Conservation (phyloP, 2,113 vertebrate species). For the Ivindomyrus marchei region DNA sequence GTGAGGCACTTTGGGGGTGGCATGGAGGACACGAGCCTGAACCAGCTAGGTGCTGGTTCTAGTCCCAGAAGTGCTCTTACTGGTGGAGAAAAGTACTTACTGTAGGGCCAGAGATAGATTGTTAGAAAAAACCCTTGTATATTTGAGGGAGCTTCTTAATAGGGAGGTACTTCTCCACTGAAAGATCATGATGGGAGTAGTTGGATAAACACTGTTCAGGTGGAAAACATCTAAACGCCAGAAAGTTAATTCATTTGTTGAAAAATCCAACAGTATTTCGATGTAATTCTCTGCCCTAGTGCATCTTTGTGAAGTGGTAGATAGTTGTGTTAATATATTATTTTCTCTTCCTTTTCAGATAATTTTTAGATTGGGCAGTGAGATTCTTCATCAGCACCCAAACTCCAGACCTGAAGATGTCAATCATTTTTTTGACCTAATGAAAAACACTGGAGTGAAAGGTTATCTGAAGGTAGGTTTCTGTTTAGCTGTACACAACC, state of each 20-base stretch:
- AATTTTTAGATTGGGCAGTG: conserved; percentile 75
- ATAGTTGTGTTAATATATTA: neutral
- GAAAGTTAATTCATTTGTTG: neutral
- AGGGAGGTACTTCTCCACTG: neutral
- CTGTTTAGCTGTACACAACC: neutral
- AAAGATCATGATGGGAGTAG: neutral
- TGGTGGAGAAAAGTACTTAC: neutral
- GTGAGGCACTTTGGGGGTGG: conserved; percentile 42
- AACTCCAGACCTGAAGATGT: conserved; percentile 64
- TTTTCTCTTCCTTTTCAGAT: conserved; percentile 50
- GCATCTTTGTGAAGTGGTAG: neutral
- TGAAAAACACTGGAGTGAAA: conserved; percentile 76
- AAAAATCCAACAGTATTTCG: neutral
- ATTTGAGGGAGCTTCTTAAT: neutral
- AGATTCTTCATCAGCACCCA: conserved; percentile 78
- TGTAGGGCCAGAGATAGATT: neutral
- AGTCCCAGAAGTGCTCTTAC: neutral
- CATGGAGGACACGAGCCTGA: neutral
- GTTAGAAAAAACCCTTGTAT: neutral
- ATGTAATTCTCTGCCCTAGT: neutral
- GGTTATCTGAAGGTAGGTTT: conserved; percentile 72
- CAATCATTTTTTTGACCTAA: conserved; percentile 70
- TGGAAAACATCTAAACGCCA: neutral
- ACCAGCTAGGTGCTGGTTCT: neutral
- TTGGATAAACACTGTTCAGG: neutral